Evolutionary conservation across 2,888 invertebrate genomes (phyloP).

Genomic region (Chromoteleia sp.): DNA sequence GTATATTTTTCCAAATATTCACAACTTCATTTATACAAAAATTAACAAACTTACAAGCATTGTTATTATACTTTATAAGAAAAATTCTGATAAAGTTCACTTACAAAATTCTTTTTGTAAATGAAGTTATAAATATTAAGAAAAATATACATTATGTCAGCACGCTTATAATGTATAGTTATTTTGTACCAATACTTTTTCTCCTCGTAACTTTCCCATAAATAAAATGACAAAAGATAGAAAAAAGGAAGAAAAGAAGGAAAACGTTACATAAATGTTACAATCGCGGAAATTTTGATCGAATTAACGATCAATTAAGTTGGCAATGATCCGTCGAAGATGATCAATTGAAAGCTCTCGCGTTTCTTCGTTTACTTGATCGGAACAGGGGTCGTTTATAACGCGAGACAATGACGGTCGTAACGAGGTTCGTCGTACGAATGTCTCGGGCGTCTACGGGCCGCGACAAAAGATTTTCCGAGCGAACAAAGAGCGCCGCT

Average conservation of each 20-base stretch:
- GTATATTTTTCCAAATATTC: too few relatives aligned
- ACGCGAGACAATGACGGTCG: conserved; percentile 13
- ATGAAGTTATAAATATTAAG: too few relatives aligned
- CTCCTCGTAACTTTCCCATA: too few relatives aligned
- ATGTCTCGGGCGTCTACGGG: conserved; percentile 19
- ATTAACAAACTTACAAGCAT: too few relatives aligned
- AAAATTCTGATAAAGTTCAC: too few relatives aligned
- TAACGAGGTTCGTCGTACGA: conserved; percentile 39
- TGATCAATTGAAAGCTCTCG: neutral
- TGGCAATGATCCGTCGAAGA: neutral
- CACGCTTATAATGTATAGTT: too few relatives aligned
- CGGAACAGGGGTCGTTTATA: neutral
- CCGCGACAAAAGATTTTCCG: conserved; percentile 41
- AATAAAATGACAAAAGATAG: neutral
- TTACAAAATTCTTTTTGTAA: too few relatives aligned
- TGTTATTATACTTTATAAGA: too few relatives aligned
- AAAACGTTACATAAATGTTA: neutral
- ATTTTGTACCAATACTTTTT: too few relatives aligned
- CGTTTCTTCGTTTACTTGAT: neutral
- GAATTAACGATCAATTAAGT: neutral
- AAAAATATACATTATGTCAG: too few relatives aligned
- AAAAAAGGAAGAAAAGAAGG: neutral
- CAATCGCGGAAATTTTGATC: neutral
- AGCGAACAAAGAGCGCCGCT: conserved; percentile 9
- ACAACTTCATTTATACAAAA: too few relatives aligned